Evolutionary conservation across 2,113 vertebrate species (phyloP), one percentile per base, ranked within the genome.

Genomic region (Kryptolebias marmoratus): DNA sequence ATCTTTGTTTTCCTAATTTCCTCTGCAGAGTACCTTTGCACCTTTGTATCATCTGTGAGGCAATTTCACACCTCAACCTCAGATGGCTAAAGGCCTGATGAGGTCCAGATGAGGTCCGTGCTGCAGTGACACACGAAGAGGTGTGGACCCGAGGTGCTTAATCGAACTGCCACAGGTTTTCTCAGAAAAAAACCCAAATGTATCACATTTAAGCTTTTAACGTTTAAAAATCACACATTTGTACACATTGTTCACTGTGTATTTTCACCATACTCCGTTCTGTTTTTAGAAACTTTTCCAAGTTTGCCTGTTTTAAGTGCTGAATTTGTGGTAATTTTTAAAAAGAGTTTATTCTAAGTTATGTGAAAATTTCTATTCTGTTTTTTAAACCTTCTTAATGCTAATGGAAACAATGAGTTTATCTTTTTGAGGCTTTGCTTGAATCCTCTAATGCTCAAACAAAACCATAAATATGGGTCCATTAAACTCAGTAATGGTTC

Each of bases 1-100:
- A 93, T 84, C 77, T 90, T 89, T 73, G 82, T 72, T 88, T 89
- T 82, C 68, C 82, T 88, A 57, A 90, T 92, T 87, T 89, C 85
- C 89, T 89, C 77, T 65, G 30, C 73, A 58, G 39, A 68, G 66
- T 47, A 55, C 81, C 65, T 74, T 71, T 64, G 58, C 49, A 55
- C 81, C 65, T 76, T 73, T 62, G 58, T 80, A 71, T 82, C 81
- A 75, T 13, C 68, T 81, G 81, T 81, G 68, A 77, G 73, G 74
- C 79, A 72, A 53, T 75, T 90, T 90, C 88, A 89, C 79, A 36
- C 85, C 71, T 73, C 73, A 66, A 50, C 60, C 73, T 68, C 69
- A 56, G 58, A 75, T 74, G 64, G 58, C 65, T 71, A 64, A 67
- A 82, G 75, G 60, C 77, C 72, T 88, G 87, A 93, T 80, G 89